These are phyloP conservation scores for Scylla paramamosain DNA, from an alignment of 1,140 invertebrate genomes.

Conservation along the genomic window DNA sequence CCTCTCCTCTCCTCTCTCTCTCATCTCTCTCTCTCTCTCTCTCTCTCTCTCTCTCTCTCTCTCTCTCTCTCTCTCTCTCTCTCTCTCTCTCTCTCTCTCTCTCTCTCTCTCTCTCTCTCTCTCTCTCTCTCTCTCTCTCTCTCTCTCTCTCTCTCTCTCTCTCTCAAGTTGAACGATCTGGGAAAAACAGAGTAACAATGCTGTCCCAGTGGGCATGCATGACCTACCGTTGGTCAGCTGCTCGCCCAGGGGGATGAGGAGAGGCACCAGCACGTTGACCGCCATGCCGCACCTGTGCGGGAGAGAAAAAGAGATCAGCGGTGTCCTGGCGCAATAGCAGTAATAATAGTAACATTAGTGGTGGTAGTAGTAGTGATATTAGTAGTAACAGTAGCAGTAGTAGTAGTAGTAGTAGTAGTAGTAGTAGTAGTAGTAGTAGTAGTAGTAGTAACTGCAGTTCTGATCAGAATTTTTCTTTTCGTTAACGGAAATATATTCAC, in stretches of 20 bases:
- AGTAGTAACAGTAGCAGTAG: neutral
- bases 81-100: neutral
- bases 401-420: neutral
- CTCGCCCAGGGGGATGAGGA: neutral
- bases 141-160: too few relatives aligned
- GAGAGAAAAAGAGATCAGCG: neutral
- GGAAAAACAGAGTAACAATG: too few relatives aligned
- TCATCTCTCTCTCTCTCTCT: too few relatives aligned
- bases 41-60: too few relatives aligned
- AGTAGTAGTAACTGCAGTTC: neutral
- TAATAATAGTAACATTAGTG: neutral
- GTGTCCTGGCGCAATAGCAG: neutral
- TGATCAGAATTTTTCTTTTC: too few relatives aligned
- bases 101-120: neutral
- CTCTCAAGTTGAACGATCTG: too few relatives aligned
- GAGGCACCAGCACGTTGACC: neutral
- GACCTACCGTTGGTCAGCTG: neutral
- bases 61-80: neutral
- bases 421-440: neutral
- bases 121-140: neutral
- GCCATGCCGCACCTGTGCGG: neutral
- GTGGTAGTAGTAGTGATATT: neutral
- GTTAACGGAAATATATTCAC: too few relatives aligned
- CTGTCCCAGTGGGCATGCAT: neutral
- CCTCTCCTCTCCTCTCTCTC: too few relatives aligned